These are phyloP conservation scores for Lepus americanus DNA, from an alignment of 2,113 vertebrate species.

Conservation along the genomic window DNA sequence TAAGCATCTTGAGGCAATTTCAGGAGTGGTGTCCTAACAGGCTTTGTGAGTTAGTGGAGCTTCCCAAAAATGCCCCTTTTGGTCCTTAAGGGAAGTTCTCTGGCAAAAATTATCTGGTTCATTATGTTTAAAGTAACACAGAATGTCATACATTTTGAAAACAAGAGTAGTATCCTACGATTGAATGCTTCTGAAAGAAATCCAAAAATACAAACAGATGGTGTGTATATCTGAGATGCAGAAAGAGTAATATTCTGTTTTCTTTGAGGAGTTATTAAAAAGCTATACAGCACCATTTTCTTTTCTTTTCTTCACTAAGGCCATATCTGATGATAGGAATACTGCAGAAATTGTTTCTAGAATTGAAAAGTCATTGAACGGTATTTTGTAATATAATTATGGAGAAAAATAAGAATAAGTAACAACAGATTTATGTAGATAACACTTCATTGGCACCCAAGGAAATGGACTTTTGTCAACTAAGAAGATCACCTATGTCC, in stretches of 20 bases:
- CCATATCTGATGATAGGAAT: background rate
- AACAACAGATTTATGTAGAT: background rate
- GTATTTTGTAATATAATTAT: background rate
- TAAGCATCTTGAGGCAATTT: constrained; percentile 5
- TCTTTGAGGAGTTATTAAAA: constrained; percentile 49
- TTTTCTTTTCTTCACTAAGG: background rate
- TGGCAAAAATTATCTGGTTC: constrained; percentile 35
- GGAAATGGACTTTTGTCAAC: background rate
- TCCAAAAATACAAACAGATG: constrained; percentile 36
- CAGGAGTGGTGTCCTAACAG: background rate
- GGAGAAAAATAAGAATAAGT: background rate
- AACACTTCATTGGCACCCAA: background rate
- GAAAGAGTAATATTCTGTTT: background rate
- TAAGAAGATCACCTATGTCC: background rate
- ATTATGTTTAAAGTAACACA: background rate
- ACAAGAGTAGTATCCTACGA: constrained; percentile 38
- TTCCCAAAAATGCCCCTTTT: background rate
- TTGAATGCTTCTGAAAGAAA: constrained; percentile 34
- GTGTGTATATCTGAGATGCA: constrained; percentile 23
- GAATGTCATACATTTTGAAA: constrained; percentile 52
- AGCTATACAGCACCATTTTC: background rate
- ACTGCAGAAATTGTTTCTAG: background rate
- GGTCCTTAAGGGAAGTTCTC: background rate
- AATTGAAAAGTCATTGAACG: background rate
- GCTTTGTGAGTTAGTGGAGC: background rate